Base-by-base conservation (phyloP, 1,140 invertebrate genomes). In the Nymphalis io region DNA sequence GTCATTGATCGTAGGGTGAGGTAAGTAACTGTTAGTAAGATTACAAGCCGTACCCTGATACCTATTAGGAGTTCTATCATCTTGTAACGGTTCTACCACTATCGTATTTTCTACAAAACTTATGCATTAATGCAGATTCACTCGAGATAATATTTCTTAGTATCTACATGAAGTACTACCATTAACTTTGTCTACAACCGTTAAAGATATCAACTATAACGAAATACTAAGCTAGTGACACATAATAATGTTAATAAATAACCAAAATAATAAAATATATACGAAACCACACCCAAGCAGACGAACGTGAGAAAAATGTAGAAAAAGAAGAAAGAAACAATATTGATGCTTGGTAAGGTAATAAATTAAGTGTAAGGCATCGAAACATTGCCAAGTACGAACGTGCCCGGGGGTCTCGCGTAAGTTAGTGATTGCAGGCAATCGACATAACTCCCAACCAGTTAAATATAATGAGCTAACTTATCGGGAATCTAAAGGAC, bases 11-110 rank as follows among this genome's bases (percentile, higher is more conserved):
- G 68, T 57, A 63, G 67, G 72, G 60, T 74, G 70, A 72, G 80
- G 79, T 76, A 76, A 78, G 62, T 85, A 85, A 83, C 83, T 82
- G 85, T 84, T 74, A 48, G 62, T 51, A 46, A 74, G 76, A 85
- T 85, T 83, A 72, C 75, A 77, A 76, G 73, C 70, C 71, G 55
- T 72, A 75, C 66, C 74, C 74, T 80, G 62, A 68, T 67, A 72
- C 74, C 69, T 78, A 81, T 82, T 80, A 79, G 72, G 76, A 71
- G 68, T 74, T 79, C 80, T 80, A 85, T 84, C 78, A 84, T 73
- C 70, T 67, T 15, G 55, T 87, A 87, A 87, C 85, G 85, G 85
- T 78, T 64, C 53, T 70, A 78, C 80, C 74, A 83, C 75, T 74
- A 76, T 68, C 66, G 66, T 40, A 72, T 71, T 75, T 78, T 61